These are phyloP conservation scores for Lophotriccus pileatus DNA, from an alignment of 2,797 vertebrate species.

Conservation along the genomic window DNA sequence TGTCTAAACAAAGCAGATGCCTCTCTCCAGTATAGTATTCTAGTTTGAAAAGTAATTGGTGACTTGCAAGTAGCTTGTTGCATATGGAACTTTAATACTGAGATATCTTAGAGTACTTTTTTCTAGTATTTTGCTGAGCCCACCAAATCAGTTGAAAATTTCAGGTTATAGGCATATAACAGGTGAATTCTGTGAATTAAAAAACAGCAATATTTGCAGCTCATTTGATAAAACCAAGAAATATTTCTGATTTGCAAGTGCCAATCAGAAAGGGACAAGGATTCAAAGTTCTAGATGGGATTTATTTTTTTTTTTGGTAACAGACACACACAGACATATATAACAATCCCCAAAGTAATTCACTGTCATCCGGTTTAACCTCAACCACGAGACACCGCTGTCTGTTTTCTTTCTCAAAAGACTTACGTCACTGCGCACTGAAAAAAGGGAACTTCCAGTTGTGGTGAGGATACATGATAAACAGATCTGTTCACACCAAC, in stretches of 20 bases:
- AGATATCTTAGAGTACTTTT: background rate
- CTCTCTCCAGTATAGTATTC: background rate
- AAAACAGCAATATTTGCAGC: background rate
- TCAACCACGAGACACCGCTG: constrained; percentile 62
- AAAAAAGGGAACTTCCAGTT: constrained; percentile 77
- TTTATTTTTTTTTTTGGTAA: background rate
- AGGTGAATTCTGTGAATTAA: background rate
- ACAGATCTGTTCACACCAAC: constrained; percentile 50
- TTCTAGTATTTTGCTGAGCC: background rate
- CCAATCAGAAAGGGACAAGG: background rate
- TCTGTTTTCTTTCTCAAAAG: constrained; percentile 61
- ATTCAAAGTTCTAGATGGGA: background rate
- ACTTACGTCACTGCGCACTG: constrained; percentile 65
- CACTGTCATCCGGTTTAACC: constrained; percentile 62
- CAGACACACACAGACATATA: background rate
- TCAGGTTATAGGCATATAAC: background rate
- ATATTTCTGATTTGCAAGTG: background rate
- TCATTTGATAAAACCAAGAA: background rate
- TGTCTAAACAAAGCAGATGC: background rate
- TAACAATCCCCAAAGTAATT: constrained; percentile 40
- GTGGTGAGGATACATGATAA: constrained; percentile 72
- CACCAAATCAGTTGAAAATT: background rate
- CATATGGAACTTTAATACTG: background rate
- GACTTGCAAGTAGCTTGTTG: background rate
- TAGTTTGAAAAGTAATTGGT: background rate